These are phyloP conservation scores for Synodontis membranacea DNA, from an alignment of 2,113 vertebrate species.

Conservation along the genomic window DNA sequence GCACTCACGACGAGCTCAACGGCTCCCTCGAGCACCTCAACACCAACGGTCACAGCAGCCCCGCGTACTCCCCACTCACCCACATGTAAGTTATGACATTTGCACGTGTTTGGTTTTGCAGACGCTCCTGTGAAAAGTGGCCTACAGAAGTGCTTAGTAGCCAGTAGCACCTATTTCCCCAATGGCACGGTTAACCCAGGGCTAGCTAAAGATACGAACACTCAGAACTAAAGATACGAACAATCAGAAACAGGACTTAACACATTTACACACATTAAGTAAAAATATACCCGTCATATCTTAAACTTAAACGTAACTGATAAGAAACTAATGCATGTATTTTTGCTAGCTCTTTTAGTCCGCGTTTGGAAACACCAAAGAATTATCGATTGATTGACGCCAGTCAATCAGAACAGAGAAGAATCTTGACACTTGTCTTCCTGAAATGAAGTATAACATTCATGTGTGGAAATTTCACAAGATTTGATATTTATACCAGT, in stretches of 20 bases:
- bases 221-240: not conserved
- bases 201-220: not conserved
- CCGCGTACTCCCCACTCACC: constrained; percentile 91
- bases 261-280: not conserved
- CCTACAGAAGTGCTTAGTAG: not conserved
- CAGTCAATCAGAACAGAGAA: not conserved
- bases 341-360: not conserved
- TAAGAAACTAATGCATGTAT: not conserved
- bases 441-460: not conserved
- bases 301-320: not conserved
- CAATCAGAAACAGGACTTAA: not conserved
- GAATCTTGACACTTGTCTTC: not conserved
- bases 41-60: constrained; percentile 96
- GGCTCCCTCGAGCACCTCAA: constrained; percentile 95
- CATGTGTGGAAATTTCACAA: not conserved
- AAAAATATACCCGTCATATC: not conserved
- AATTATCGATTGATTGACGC: not conserved
- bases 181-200: not conserved
- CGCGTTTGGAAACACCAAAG: not conserved
- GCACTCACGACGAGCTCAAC: constrained; percentile 91
- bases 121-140: not conserved
- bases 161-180: not conserved
- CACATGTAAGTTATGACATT: constrained; percentile 85
- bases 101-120: not conserved
- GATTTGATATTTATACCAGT: not conserved